Evolutionary conservation across 2,888 invertebrate genomes (phyloP).

Genomic region (Furcula furcula): DNA sequence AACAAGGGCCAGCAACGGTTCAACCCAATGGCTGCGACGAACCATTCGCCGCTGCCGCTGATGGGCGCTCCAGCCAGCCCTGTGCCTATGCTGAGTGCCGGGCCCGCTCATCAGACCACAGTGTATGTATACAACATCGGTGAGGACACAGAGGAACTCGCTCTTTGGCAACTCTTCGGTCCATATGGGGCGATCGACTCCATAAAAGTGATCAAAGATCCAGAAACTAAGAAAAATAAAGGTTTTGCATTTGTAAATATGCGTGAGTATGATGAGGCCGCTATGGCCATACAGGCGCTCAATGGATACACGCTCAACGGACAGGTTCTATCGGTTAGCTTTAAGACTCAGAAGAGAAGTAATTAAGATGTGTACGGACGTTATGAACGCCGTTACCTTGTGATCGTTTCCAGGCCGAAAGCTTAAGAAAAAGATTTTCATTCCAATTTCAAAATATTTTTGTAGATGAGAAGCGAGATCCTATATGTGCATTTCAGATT

Average conservation of each 20-base stretch:
- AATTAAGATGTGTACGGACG: slow-evolving; percentile 68
- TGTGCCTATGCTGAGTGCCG: slow-evolving; percentile 63
- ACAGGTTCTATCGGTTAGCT: slow-evolving; percentile 80
- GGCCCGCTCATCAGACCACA: slow-evolving; percentile 72
- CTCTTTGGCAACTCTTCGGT: slow-evolving; percentile 78
- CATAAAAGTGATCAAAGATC: slow-evolving; percentile 79
- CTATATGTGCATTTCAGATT: slow-evolving; percentile 80
- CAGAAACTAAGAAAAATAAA: slow-evolving; percentile 80
- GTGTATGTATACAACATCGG: slow-evolving; percentile 80
- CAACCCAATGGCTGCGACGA: slow-evolving; percentile 75
- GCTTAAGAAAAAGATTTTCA: slow-evolving; percentile 71
- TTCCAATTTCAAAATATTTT: slow-evolving; percentile 82
- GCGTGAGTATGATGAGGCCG: slow-evolving; percentile 79
- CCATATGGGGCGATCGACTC: slow-evolving; percentile 80
- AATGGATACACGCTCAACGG: slow-evolving; percentile 80
- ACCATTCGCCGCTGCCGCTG: slow-evolving; percentile 70
- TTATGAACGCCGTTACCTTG: slow-evolving; percentile 65
- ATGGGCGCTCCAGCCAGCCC: slow-evolving; percentile 72
- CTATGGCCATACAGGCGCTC: slow-evolving; percentile 78
- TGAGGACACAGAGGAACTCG: slow-evolving; percentile 77
- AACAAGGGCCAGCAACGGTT: slow-evolving; percentile 77
- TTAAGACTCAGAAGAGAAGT: slow-evolving; percentile 80
- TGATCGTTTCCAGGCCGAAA: slow-evolving; percentile 70
- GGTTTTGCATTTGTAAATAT: slow-evolving; percentile 80
- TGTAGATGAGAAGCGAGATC: slow-evolving; percentile 78